A percentile compares a stretch with the other conserved stretches of the same genome.
These are phyloP conservation scores for Notolepis coatsorum DNA, from an alignment of 2,797 vertebrate genomes.

Conservation along the genomic window DNA sequence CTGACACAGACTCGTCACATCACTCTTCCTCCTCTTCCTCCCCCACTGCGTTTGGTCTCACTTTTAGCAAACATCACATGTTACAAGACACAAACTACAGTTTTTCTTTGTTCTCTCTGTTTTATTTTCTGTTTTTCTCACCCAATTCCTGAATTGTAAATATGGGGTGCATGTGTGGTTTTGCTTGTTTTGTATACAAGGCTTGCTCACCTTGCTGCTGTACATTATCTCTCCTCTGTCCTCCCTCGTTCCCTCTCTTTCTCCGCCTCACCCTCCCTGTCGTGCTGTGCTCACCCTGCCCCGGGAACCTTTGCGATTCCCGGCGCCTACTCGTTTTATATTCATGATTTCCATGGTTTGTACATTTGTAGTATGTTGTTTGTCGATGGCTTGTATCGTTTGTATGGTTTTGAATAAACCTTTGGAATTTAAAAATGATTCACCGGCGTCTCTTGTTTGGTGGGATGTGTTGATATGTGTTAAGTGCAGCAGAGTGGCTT, in stretches of 20 bases:
- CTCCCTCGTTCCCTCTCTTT: neutral
- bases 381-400: neutral
- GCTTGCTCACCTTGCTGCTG: neutral
- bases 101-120: too few species aligned
- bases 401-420: conserved; percentile 20
- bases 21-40: too few species aligned
- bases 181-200: too few species aligned
- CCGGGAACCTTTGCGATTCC: neutral
- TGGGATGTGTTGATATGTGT: too few species aligned
- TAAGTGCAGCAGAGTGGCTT: too few species aligned
- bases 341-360: neutral
- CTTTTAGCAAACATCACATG: too few species aligned
- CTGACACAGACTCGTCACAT: too few species aligned
- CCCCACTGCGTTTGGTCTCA: too few species aligned
- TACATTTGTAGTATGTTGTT: neutral
- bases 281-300: neutral
- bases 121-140: too few species aligned
- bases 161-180: neutral
- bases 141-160: neutral
- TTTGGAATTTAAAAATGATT: neutral
- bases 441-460: too few species aligned
- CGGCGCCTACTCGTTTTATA: neutral
- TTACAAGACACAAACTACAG: too few species aligned
- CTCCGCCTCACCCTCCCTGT: neutral
- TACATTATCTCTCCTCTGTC: neutral